Evolutionary conservation across 2,113 vertebrate genomes (phyloP).

Genomic region (Sarotherodon lohbergeri): DNA sequence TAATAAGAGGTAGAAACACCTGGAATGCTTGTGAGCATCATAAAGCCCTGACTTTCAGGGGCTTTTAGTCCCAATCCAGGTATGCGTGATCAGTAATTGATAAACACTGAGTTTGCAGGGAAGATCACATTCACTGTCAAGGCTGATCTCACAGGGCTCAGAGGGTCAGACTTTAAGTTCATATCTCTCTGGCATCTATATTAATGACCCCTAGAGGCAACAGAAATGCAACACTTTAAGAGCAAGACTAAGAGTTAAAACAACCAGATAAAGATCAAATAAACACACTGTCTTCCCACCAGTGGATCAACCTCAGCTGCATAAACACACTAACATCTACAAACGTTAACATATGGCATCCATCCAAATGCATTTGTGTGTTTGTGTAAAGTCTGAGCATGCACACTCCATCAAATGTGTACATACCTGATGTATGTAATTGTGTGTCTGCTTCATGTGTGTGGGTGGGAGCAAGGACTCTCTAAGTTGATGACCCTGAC

Average conservation of each 20-base stretch:
- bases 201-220: slow-evolving; percentile 40
- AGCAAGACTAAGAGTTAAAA: slow-evolving; percentile 57
- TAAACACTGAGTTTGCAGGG: slow-evolving; percentile 1
- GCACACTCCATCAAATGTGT: not conserved
- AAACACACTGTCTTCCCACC: slow-evolving; percentile 45
- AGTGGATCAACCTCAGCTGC: slow-evolving; percentile 62
- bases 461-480: not conserved
- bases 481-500: slow-evolving; percentile 23
- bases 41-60: not conserved
- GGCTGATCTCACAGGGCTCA: not conserved
- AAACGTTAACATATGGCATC: slow-evolving; percentile 40
- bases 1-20: not conserved
- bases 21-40: not conserved
- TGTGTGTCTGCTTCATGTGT: not conserved
- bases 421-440: slow-evolving; percentile 5
- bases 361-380: slow-evolving; percentile 32
- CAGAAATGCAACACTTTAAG: slow-evolving; percentile 58
- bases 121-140: not conserved
- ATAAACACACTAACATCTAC: slow-evolving; percentile 58
- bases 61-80: not conserved
- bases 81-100: not conserved
- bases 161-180: not conserved
- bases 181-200: slow-evolving; percentile 49
- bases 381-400: slow-evolving; percentile 26
- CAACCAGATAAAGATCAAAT: slow-evolving; percentile 70